phyloP scores from a whole-genome alignment of 2,113 vertebrate genomes.

The Catharus minimus region DNA sequence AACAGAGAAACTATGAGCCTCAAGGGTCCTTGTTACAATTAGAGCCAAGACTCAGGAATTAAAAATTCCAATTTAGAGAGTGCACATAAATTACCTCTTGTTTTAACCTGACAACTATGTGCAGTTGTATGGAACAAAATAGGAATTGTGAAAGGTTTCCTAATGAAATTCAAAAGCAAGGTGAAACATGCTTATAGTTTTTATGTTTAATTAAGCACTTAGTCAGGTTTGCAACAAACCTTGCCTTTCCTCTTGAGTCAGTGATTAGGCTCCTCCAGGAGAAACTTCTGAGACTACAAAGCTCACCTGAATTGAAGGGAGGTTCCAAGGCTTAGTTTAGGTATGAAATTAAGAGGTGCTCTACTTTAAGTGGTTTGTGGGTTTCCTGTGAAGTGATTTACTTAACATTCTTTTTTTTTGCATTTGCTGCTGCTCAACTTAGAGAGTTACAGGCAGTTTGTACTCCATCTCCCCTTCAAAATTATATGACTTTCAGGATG shows the following conservation, averaged over 20 bases:
- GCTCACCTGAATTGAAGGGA: not conserved
- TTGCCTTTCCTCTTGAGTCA: not conserved
- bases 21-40: conserved; percentile 10
- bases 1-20: conserved; percentile 28
- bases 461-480: not conserved
- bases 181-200: conserved; percentile 21
- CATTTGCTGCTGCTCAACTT: not conserved
- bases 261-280: not conserved
- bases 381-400: not conserved
- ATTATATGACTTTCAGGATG: not conserved
- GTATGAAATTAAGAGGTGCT: not conserved
- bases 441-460: not conserved
- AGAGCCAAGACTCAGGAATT: conserved; percentile 23
- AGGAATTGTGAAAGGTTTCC: conserved; percentile 24
- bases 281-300: not conserved
- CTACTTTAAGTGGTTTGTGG: not conserved
- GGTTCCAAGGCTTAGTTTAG: not conserved
- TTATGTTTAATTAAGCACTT: conserved; percentile 34
- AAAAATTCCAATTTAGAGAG: not conserved
- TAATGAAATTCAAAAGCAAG: conserved; percentile 37
- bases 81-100: conserved; percentile 17
- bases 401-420: not conserved
- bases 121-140: not conserved
- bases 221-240: not conserved
- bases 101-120: conserved; percentile 22